phyloP scores from a whole-genome alignment of 2,113 vertebrate genomes.

The Pluvialis apricaria region DNA sequence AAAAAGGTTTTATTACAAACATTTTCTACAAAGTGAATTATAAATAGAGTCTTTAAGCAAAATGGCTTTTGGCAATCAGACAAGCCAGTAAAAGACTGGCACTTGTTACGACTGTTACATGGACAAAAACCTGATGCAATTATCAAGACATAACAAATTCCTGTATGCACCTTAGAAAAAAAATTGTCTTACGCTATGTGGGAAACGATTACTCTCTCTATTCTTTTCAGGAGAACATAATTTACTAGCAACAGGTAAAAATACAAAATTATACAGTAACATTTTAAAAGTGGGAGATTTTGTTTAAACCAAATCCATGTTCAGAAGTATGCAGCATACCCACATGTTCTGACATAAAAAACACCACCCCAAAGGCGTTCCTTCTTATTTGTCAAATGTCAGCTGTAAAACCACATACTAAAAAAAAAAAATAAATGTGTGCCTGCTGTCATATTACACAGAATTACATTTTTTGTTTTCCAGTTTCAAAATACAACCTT shows the following conservation, averaged over 20 bases:
- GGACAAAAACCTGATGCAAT: neutral
- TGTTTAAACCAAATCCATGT: neutral
- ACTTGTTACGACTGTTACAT: neutral
- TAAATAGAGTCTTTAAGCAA: neutral
- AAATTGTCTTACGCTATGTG: neutral
- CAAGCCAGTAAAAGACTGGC: neutral
- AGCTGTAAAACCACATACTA: neutral
- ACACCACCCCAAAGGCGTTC: neutral
- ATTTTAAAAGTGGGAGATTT: neutral
- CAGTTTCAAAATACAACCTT: neutral
- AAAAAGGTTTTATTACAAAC: slow-evolving; percentile 25
- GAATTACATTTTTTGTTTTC: neutral
- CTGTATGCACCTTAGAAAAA: neutral
- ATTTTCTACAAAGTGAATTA: neutral
- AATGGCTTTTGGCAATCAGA: neutral
- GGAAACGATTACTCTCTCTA: neutral
- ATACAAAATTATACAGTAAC: neutral
- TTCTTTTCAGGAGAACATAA: neutral
- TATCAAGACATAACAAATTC: neutral
- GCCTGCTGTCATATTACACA: neutral
- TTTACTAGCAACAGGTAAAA: neutral
- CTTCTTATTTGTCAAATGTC: neutral
- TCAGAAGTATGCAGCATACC: neutral
- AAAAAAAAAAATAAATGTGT: neutral
- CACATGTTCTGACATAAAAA: neutral